These are phyloP conservation scores for Genyomyrus donnyi DNA, from an alignment of 2,113 vertebrate genomes.

Conservation along the genomic window DNA sequence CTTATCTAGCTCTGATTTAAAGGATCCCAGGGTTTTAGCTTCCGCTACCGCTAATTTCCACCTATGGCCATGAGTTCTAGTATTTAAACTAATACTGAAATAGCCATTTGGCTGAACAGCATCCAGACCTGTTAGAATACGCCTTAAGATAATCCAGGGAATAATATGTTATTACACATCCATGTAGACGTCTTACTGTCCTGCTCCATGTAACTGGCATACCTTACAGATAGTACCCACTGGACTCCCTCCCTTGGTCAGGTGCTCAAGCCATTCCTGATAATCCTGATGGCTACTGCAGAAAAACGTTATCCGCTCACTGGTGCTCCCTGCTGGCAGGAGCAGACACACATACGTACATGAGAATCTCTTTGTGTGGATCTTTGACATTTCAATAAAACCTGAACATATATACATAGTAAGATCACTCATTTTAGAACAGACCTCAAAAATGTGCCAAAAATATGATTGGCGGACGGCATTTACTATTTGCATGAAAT, in stretches of 20 bases:
- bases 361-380: neutral
- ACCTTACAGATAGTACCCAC: conserved; percentile 51
- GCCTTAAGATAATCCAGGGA: neutral
- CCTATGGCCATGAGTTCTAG: no score
- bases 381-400: neutral
- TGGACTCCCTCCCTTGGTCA: conserved; percentile 70
- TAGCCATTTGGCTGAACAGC: no score
- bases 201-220: neutral
- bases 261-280: conserved; percentile 90
- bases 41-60: no score
- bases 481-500: neutral
- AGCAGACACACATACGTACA: neutral
- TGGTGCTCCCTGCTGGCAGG: conserved; percentile 69
- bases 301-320: conserved; percentile 83
- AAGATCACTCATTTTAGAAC: neutral
- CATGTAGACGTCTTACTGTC: neutral
- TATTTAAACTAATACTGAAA: no score
- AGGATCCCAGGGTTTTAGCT: no score
- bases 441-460: neutral
- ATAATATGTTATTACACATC: neutral
- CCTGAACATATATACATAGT: neutral
- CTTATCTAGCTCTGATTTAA: no score
- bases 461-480: neutral
- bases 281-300: conserved; percentile 82
- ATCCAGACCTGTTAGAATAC: no score